These are phyloP conservation scores for Ips typographus DNA, from an alignment of 1,140 invertebrate genomes.

Conservation along the genomic window DNA sequence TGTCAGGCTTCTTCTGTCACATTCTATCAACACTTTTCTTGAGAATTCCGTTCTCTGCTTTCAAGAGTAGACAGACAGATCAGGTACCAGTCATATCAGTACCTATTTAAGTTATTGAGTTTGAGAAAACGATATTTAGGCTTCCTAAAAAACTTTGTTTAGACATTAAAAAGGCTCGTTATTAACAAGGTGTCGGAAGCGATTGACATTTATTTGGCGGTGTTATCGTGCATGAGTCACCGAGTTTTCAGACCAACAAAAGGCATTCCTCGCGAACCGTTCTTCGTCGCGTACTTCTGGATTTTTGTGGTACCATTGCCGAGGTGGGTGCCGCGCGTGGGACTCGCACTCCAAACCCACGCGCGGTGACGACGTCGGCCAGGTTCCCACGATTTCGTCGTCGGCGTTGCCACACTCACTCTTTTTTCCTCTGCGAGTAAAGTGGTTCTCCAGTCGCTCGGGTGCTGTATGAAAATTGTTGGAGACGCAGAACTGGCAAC, in stretches of 20 bases:
- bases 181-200: too few relatives aligned
- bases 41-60: too few relatives aligned
- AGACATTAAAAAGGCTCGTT: too few relatives aligned
- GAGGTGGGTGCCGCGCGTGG: constrained; percentile 37
- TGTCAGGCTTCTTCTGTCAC: too few relatives aligned
- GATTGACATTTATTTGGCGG: too few relatives aligned
- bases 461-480: background rate
- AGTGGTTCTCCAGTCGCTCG: background rate
- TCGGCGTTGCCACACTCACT: constrained; percentile 16
- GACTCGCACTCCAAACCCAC: constrained; percentile 36
- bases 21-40: too few relatives aligned
- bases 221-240: too few relatives aligned
- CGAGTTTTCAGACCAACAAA: constrained; percentile 6
- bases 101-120: too few relatives aligned
- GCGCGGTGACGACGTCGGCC: constrained; percentile 30
- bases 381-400: constrained; percentile 36
- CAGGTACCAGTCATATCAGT: too few relatives aligned
- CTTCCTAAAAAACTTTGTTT: too few relatives aligned
- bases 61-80: too few relatives aligned
- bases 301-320: constrained; percentile 35
- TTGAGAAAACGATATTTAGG: too few relatives aligned
- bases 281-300: constrained; percentile 34
- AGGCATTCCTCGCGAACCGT: constrained; percentile 33
- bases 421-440: background rate
- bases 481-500: constrained; percentile 12